These are phyloP conservation scores for Shargacucullia verbasci DNA, from an alignment of 2,888 invertebrate species.

Conservation along the genomic window DNA sequence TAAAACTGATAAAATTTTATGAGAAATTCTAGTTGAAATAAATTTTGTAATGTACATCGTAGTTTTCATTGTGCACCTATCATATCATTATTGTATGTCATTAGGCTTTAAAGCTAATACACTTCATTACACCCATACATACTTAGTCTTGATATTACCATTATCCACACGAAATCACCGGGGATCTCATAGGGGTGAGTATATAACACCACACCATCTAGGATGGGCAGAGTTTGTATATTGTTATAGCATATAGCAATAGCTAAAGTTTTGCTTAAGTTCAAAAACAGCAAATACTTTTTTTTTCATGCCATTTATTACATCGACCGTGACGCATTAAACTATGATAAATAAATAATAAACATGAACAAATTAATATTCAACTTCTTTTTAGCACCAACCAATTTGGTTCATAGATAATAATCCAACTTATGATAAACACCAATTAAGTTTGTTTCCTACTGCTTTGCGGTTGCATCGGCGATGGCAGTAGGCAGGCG, in stretches of 20 bases:
- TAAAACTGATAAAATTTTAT: slow-evolving; percentile 76
- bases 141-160: background rate
- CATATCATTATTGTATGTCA: slow-evolving; percentile 5
- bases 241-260: too few species aligned
- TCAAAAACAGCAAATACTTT: background rate
- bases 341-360: slow-evolving; percentile 54
- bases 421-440: slow-evolving; percentile 20
- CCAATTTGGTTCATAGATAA: slow-evolving; percentile 50
- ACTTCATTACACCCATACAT: slow-evolving; percentile 11
- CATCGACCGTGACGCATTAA: slow-evolving; percentile 41
- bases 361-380: slow-evolving; percentile 52
- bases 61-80: slow-evolving; percentile 58
- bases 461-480: slow-evolving; percentile 86
- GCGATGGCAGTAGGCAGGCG: slow-evolving; percentile 88
- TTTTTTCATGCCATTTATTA: slow-evolving; percentile 51
- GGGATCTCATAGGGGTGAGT: background rate
- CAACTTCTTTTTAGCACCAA: slow-evolving; percentile 57
- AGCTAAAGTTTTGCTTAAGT: too few species aligned
- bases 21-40: slow-evolving; percentile 82
- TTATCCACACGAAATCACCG: background rate
- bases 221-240: too few species aligned
- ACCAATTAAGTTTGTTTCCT: slow-evolving; percentile 61
- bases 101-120: slow-evolving; percentile 19
- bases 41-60: slow-evolving; percentile 79
- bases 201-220: too few species aligned